These are phyloP conservation scores for Hucho hucho DNA, from an alignment of 2,113 vertebrate genomes.

Conservation along the genomic window DNA sequence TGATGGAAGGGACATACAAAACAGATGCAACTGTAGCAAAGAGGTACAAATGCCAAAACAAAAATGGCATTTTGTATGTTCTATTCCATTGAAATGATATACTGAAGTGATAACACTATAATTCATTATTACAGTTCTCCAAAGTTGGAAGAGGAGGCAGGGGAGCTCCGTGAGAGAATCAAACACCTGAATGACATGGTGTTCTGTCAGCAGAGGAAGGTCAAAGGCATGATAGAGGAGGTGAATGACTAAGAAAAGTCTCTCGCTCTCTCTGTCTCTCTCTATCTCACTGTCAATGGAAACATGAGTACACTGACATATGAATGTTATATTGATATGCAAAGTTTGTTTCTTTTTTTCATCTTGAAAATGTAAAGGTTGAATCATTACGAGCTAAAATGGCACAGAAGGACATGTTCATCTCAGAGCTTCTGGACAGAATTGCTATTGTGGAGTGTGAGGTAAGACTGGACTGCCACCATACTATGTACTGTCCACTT, in stretches of 20 bases:
- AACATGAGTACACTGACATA: conserved; percentile 2
- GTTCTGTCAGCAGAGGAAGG: conserved; percentile 96
- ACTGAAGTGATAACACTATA: background rate
- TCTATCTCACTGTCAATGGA: background rate
- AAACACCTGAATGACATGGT: conserved; percentile 97
- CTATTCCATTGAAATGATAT: background rate
- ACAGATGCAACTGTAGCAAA: conserved; percentile 54
- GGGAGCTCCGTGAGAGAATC: conserved; percentile 87
- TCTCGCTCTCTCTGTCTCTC: background rate
- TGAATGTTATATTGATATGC: background rate
- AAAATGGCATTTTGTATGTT: background rate
- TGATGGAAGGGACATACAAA: conserved; percentile 71
- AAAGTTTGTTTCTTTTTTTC: background rate
- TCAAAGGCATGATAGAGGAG: conserved; percentile 98
- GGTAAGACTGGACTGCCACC: conserved; percentile 73
- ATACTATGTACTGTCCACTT: background rate
- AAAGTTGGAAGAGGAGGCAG: conserved; percentile 80
- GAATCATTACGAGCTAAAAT: conserved; percentile 85
- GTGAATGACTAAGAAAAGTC: conserved; percentile 65
- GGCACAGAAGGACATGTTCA: conserved; percentile 92
- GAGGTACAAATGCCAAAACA: conserved; percentile 69
- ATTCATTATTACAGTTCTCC: conserved; percentile 72
- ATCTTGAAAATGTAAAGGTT: conserved; percentile 72
- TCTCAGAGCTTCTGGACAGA: conserved; percentile 93
- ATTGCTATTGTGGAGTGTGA: conserved; percentile 96